Evolutionary conservation across 2,113 vertebrate genomes (phyloP), one percentile per base, ranked within the genome.

Genomic region (Micronycteris hirsuta): DNA sequence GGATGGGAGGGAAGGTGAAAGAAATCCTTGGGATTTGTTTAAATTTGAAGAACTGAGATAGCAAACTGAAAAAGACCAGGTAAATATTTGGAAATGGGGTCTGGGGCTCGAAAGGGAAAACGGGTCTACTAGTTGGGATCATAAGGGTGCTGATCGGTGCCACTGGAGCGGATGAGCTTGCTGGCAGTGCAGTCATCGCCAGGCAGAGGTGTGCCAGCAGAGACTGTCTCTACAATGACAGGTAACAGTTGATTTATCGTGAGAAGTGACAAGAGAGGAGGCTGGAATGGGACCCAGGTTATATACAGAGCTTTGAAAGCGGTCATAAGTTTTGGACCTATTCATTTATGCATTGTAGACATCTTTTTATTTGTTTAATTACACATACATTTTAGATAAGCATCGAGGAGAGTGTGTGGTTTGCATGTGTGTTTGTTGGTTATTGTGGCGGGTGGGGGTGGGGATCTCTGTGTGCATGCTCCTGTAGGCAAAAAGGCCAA

Each of bases 151-250:
- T 14, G 36, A 47, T 4, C 36, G 19, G 78, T 14, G 11, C 3
- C 17, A 20, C 4, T 22, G 0, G 17, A 49, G 24, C 43, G 24
- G 24, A 54, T 58, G 43, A 45, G 6, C 5, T 36, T 58, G 38
- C 22, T 15, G 38, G 20, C 19, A 43, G 4, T 0, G 8, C 17
- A 4, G 28, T 22, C 26, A 47, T 16, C 19, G 22, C 0, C 4
- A 47, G 38, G 1, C 16, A 58, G 14, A 86, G 8, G 4, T 26
- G 4, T 54, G 9, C 20, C 7, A 12, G 2, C 7, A 0, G 0
- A 24, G 22, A 89, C 0, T 12, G 3, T 4, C 63, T 67, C 45
- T 11, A 33, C 28, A 11, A 26, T 14, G 38, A 17, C 56, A 16
- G 56, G 80, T 61, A 31, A 6, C 41, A 61, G 36, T 61, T 33